A percentile compares a stretch with the other conserved stretches of the same genome.
phyloP scores from a whole-genome alignment of 1,140 invertebrate genomes.

The Ptiloglossa arizonensis region DNA sequence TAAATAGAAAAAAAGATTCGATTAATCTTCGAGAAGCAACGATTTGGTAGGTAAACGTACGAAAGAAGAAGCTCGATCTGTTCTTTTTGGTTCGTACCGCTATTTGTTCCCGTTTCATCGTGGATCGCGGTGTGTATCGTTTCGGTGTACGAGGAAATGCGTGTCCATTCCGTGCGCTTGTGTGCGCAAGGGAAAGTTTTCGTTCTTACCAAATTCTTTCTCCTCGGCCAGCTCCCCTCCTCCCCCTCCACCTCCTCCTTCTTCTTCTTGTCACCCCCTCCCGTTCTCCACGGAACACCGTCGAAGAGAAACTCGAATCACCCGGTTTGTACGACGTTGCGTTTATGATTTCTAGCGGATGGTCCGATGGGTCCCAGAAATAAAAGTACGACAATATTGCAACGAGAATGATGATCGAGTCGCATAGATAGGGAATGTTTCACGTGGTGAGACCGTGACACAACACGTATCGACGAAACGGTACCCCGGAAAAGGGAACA shows the following conservation, averaged over 20 bases:
- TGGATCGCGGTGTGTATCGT: conserved; percentile 12
- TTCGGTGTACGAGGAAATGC: conserved; percentile 36
- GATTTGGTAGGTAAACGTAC: too few relatives aligned
- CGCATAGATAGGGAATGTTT: background rate
- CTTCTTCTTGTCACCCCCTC: background rate
- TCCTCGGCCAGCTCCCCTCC: background rate
- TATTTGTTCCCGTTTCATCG: conserved; percentile 37
- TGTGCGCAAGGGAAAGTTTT: conserved; percentile 44
- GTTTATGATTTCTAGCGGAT: conserved; percentile 22
- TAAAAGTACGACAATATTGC: background rate
- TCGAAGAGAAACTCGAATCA: conserved; percentile 36
- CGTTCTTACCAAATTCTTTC: conserved; percentile 53
- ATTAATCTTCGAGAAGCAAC: too few relatives aligned
- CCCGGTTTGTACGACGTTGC: conserved; percentile 5
- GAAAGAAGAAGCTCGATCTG: background rate
- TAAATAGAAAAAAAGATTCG: too few relatives aligned
- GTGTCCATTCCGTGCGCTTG: conserved; percentile 5
- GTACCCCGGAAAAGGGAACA: background rate
- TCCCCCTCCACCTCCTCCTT: background rate
- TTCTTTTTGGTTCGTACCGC: conserved; percentile 38
- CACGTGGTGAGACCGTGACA: background rate
- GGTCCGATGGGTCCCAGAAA: background rate
- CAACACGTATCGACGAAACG: background rate
- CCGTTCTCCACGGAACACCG: background rate
- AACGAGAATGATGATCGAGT: background rate